Evolutionary conservation across 2,797 vertebrate species (phyloP).

Genomic region (Lithobates sylvaticus): DNA sequence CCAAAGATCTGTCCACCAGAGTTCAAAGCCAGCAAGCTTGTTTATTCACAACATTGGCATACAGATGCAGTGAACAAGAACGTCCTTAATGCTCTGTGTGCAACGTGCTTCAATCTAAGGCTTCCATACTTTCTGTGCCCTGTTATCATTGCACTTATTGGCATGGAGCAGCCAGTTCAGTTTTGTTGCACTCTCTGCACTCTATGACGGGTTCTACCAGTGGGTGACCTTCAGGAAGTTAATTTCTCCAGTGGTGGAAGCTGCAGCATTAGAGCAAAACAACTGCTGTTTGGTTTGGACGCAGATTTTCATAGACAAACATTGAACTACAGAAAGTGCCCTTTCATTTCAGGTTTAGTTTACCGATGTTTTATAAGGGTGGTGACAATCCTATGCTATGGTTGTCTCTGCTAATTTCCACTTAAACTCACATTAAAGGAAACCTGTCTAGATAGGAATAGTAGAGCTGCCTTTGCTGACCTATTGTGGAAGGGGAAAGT

Average conservation of each 20-base stretch:
- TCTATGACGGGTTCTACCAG: conserved; percentile 5
- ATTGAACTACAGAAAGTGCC: conserved; percentile 21
- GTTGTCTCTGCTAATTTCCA: conserved; percentile 16
- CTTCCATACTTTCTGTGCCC: conserved; percentile 1
- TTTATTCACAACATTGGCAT: too few relatives aligned
- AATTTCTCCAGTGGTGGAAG: conserved; percentile 7
- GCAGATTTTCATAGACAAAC: conserved; percentile 5
- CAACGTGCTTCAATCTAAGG: too few relatives aligned
- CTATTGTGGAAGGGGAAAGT: too few relatives aligned
- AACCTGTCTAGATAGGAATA: too few relatives aligned
- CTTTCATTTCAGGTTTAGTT: conserved; percentile 27
- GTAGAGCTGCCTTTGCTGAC: too few relatives aligned
- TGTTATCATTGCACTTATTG: neutral
- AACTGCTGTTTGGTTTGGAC: conserved; percentile 43
- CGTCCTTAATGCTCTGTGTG: too few relatives aligned
- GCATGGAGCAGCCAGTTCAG: neutral
- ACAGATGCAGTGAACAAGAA: too few relatives aligned
- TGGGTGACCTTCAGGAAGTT: neutral
- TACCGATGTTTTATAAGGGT: conserved; percentile 18
- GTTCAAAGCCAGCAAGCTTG: too few relatives aligned
- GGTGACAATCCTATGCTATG: neutral
- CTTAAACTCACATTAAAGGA: conserved; percentile 4
- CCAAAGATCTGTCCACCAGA: too few relatives aligned
- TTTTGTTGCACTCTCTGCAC: conserved; percentile 1
- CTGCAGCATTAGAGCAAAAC: neutral